Evolutionary conservation across 2,113 vertebrate species (phyloP).

Genomic region (Cricetomys ansorgei): DNA sequence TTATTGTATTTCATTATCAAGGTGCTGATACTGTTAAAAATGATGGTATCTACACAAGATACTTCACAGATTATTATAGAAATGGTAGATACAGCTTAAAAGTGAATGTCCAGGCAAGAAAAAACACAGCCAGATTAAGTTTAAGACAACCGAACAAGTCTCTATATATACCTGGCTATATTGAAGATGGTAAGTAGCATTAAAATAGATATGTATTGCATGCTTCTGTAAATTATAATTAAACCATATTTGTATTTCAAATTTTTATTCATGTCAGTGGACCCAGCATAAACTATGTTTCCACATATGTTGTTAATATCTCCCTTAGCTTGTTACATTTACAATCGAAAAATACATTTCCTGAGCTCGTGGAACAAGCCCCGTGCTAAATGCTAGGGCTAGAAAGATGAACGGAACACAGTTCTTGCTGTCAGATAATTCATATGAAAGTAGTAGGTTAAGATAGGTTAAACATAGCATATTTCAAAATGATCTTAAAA

Average conservation of each 20-base stretch:
- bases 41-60: constrained; percentile 87
- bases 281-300: neutral
- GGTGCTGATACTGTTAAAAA: constrained; percentile 85
- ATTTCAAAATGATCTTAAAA: constrained; percentile 40
- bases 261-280: neutral
- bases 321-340: constrained; percentile 30
- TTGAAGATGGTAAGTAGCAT: constrained; percentile 80
- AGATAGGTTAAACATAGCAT: neutral
- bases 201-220: constrained; percentile 25
- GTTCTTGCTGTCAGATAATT: constrained; percentile 11
- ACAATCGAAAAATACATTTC: constrained; percentile 24
- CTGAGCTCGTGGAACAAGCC: neutral
- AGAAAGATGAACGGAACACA: neutral
- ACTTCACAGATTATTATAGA: constrained; percentile 79
- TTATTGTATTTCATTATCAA: constrained; percentile 71
- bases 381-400: neutral
- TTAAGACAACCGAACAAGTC: constrained; percentile 58
- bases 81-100: constrained; percentile 86
- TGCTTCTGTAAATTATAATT: constrained; percentile 24
- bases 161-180: constrained; percentile 83
- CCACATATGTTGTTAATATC: neutral
- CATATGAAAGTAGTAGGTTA: neutral
- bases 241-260: constrained; percentile 35
- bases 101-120: constrained; percentile 78
- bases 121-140: constrained; percentile 55